Evolutionary conservation across 1,140 invertebrate species (phyloP), one percentile per base, ranked within the genome.

Genomic region (Drosophila equinoxialis): DNA sequence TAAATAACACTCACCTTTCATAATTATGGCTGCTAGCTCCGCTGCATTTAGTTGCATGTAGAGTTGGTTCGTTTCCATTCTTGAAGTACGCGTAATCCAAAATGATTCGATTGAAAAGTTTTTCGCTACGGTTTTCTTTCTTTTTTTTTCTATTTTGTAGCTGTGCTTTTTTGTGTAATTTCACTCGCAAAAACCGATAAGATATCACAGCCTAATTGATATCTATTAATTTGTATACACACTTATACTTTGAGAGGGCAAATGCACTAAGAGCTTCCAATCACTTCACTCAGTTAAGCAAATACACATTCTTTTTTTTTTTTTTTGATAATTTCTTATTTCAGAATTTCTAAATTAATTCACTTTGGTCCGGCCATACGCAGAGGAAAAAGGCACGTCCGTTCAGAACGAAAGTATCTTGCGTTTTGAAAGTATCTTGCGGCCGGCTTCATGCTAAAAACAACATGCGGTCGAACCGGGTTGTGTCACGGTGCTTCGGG

Each of bases 1-100:
- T 23, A 17, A 51, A 51, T 6, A 6, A 10, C n/a, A 51, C 82
- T 81, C 67, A 91, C 90, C 90, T 91, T 91, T 91, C 76, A 90
- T 91, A 13, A 89, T 91, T 42, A 91, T 91, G 17, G 90, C 90
- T 41, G 82, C 72, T 35, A 91, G 69, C 59, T 91, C 90, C 60
- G 90, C 79, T 71, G 90, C 77, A 74, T 87, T 91, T 55, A 91
- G 62, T 65, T 86, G 90, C 90, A 91, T 89, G 64, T 77, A 91
- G 11, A 91, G 72, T 60, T 86, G 79, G 59, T 90, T 81, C 26
- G 23, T 55, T 58, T 78, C 77, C 84, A 81, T 23, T 2, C 64
- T 62, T 48, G 14, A 60, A 30, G 10, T 42, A 41, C 82, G 74
- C 87, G 80, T 90, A 90, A 87, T 90, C 87, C 87, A 81, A 71